Evolutionary conservation across 2,113 vertebrate species (phyloP).

Genomic region (Hipposideros armiger): DNA sequence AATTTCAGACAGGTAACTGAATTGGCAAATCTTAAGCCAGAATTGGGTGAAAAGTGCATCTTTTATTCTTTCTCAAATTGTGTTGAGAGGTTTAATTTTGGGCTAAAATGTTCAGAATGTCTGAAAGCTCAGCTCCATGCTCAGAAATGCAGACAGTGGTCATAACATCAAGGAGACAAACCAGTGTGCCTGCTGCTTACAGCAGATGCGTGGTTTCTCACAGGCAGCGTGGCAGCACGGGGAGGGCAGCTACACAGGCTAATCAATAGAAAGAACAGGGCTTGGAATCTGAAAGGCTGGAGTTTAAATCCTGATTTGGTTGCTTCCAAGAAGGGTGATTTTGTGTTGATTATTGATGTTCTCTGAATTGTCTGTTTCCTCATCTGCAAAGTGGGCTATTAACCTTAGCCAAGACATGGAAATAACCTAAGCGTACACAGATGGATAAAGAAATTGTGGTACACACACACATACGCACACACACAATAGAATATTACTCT

Average conservation of each 20-base stretch:
- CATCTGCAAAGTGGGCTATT: conserved; percentile 29
- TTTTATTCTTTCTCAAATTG: conserved; percentile 3
- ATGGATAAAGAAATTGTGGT: background rate
- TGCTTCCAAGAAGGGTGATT: background rate
- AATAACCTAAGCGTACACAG: background rate
- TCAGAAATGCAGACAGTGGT: background rate
- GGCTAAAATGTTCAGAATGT: conserved; percentile 30
- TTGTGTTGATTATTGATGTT: background rate
- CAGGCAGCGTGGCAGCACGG: fast-evolving
- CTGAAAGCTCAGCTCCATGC: background rate
- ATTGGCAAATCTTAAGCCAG: conserved; percentile 34
- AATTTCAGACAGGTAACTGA: background rate
- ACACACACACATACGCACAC: too few relatives aligned
- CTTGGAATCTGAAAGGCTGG: background rate
- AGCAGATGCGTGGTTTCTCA: fast-evolving
- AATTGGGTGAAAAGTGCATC: background rate
- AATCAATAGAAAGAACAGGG: background rate
- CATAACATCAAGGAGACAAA: background rate
- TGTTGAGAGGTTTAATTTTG: conserved; percentile 27
- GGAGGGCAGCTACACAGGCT: fast-evolving
- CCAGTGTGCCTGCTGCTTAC: background rate
- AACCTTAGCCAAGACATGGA: background rate
- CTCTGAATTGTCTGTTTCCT: conserved; percentile 54
- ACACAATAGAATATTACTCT: background rate
- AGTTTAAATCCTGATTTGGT: background rate